These are phyloP conservation scores for Pedetes capensis DNA, from an alignment of 2,113 vertebrate genomes.

Conservation along the genomic window DNA sequence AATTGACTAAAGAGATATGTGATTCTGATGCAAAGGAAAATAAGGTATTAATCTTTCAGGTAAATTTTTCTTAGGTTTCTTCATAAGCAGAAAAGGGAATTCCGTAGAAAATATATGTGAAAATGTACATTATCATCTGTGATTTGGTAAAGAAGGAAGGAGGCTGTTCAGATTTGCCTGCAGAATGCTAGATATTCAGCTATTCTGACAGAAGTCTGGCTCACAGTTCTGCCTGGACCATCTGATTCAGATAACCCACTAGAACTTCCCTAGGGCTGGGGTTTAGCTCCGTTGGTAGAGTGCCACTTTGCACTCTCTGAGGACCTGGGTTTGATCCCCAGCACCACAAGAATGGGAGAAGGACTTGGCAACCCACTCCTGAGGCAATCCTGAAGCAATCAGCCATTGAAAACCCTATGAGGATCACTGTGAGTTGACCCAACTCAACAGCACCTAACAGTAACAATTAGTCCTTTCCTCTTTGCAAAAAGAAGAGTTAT, in stretches of 20 bases:
- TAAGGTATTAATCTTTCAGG: neutral
- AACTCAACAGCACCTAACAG: no score
- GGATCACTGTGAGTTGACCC: no score
- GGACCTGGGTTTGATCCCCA: no score
- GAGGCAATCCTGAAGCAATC: no score
- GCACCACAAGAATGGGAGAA: no score
- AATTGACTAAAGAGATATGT: neutral
- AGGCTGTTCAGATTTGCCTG: neutral
- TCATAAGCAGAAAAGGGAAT: neutral
- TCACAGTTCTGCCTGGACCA: neutral
- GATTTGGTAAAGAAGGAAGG: neutral
- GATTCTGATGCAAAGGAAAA: neutral
- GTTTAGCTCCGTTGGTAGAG: no score
- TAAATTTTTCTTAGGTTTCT: neutral
- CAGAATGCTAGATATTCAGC: neutral
- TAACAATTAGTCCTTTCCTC: no score
- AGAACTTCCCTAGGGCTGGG: no score
- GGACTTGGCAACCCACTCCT: no score
- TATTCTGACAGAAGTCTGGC: neutral
- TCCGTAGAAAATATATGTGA: neutral
- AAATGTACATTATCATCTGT: neutral
- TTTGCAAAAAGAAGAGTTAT: neutral
- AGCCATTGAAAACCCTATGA: no score
- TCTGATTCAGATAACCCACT: neutral
- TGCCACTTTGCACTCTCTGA: no score